phyloP scores from a whole-genome alignment of 2,113 vertebrate species.

The Callopanchax toddi region DNA sequence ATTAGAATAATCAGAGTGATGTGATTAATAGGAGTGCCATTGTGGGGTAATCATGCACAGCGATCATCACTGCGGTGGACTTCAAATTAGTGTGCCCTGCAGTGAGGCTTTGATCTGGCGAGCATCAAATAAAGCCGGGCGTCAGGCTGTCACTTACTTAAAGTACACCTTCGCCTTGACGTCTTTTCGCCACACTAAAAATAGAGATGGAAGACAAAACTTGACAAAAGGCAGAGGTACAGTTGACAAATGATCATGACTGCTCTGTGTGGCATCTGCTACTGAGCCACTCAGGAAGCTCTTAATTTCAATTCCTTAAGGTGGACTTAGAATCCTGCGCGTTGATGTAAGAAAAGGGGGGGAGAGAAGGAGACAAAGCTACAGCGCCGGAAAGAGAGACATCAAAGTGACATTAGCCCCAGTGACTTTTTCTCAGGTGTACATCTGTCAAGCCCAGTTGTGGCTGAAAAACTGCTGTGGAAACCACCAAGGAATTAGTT shows the following conservation, averaged over 20 bases:
- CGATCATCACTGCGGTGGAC: conserved; percentile 79
- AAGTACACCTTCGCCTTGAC: conserved; percentile 78
- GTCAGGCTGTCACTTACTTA: conserved; percentile 80
- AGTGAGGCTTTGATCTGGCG: conserved; percentile 79
- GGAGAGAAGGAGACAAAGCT: conserved; percentile 26
- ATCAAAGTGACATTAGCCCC: conserved; percentile 66
- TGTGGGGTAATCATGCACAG: conserved; percentile 80
- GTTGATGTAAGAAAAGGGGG: conserved; percentile 21
- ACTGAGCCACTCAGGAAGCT: conserved; percentile 51
- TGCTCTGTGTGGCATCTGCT: conserved; percentile 62
- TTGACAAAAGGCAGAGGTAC: conserved; percentile 70
- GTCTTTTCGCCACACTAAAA: conserved; percentile 68
- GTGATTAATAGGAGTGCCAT: conserved; percentile 82
- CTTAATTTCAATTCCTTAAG: conserved; percentile 58
- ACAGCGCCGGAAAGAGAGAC: conserved; percentile 55
- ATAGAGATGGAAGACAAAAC: conserved; percentile 70
- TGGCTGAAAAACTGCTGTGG: conserved; percentile 20
- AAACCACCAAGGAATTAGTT: conserved; percentile 52
- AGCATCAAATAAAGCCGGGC: conserved; percentile 76
- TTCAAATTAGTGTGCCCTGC: conserved; percentile 78
- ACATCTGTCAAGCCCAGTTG: conserved; percentile 52
- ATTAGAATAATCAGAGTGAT: conserved; percentile 81
- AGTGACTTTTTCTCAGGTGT: conserved; percentile 49
- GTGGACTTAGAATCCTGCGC: conserved; percentile 48
- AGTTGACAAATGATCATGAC: conserved; percentile 57